A percentile compares a stretch with the other conserved stretches of the same genome.
These are phyloP conservation scores for Hoplodrina blanda DNA, from an alignment of 2,888 invertebrate species.

Conservation along the genomic window DNA sequence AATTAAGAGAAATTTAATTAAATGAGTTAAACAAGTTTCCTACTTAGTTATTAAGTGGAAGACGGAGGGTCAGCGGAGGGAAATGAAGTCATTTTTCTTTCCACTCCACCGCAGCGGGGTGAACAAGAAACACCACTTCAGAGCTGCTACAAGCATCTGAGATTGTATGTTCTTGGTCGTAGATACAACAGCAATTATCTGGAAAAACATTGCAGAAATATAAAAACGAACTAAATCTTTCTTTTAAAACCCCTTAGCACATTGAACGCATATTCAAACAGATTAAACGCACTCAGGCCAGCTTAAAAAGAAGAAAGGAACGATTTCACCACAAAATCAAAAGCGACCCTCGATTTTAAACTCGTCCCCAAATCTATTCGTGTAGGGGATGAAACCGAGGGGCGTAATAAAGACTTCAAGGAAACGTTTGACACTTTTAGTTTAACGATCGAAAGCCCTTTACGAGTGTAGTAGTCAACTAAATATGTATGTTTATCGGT, in stretches of 20 bases:
- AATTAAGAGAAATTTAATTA: conserved; percentile 57
- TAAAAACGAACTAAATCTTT: not conserved
- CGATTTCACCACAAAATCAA: conserved; percentile 16
- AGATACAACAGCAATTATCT: conserved; percentile 11
- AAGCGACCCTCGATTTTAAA: conserved; percentile 1
- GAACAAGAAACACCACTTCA: conserved; percentile 18
- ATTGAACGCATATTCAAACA: not conserved
- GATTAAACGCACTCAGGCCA: not conserved
- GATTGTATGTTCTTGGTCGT: not conserved
- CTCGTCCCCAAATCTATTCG: conserved; percentile 49
- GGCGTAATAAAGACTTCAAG: conserved; percentile 53
- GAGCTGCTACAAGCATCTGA: conserved; percentile 9
- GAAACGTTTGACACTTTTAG: conserved; percentile 55
- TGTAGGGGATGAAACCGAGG: conserved; percentile 49
- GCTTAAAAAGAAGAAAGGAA: not conserved
- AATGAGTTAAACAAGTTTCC: conserved; percentile 48
- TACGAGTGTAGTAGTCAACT: conserved; percentile 47
- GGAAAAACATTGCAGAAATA: too few species aligned
- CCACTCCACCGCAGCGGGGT: conserved; percentile 1
- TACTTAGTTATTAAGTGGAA: conserved; percentile 32
- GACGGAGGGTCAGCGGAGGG: conserved; percentile 37
- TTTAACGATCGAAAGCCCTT: conserved; percentile 52
- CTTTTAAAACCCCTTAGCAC: not conserved
- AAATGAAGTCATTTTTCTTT: conserved; percentile 51
- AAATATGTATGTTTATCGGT: conserved; percentile 60